Conservation (phyloP, 1,140 invertebrate species). For the Linepithema humile region DNA sequence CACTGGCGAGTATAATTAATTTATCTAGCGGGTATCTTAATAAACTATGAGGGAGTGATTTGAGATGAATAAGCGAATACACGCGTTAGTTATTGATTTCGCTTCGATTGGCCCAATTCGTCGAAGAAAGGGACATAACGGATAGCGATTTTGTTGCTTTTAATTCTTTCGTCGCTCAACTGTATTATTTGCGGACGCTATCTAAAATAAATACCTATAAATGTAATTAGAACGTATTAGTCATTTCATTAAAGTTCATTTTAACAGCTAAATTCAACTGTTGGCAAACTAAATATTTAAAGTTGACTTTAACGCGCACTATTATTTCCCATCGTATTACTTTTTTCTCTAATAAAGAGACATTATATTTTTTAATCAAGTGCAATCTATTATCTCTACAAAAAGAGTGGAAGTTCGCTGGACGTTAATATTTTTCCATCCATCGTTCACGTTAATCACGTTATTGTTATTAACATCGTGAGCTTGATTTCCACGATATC, state of each 20-base stretch:
- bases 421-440: too few relatives aligned
- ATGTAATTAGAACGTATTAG: background rate
- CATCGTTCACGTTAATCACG: background rate
- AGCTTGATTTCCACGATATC: background rate
- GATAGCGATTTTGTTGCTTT: background rate
- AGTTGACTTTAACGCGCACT: too few relatives aligned
- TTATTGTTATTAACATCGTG: background rate
- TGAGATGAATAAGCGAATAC: constrained; percentile 10
- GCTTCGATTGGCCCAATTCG: background rate
- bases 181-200: background rate
- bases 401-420: too few relatives aligned
- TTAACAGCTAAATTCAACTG: background rate
- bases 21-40: background rate
- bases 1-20: constrained; percentile 40
- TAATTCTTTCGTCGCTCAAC: background rate
- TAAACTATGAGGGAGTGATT: constrained; percentile 25
- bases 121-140: background rate
- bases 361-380: too few relatives aligned
- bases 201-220: background rate
- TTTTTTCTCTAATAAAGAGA: too few relatives aligned
- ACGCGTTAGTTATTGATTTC: background rate
- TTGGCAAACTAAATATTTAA: too few relatives aligned
- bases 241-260: background rate
- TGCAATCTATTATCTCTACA: too few relatives aligned
- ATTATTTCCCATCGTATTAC: too few relatives aligned